A percentile compares a stretch with the other conserved stretches of the same genome.
These are phyloP conservation scores for Nymphalis urticae DNA, from an alignment of 2,888 invertebrate species.

Conservation along the genomic window DNA sequence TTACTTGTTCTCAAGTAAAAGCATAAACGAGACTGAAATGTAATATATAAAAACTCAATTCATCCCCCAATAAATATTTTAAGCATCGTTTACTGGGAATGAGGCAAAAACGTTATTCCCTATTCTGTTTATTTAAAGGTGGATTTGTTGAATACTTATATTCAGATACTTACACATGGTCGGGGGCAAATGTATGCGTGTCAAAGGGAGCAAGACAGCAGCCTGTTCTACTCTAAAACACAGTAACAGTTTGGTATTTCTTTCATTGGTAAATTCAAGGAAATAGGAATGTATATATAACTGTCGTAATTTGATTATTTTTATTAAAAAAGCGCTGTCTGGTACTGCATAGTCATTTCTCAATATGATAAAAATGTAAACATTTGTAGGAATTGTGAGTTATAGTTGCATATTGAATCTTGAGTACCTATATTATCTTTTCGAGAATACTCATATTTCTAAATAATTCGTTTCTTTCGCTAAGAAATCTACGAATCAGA, in stretches of 20 bases:
- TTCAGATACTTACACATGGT: conserved; percentile 56
- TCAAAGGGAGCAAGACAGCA: conserved; percentile 36
- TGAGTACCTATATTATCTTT: conserved; percentile 2
- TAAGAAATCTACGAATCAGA: conserved; percentile 78
- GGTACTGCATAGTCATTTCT: too few relatives aligned
- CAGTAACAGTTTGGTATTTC: background rate
- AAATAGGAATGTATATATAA: background rate
- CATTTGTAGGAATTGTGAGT: too few relatives aligned
- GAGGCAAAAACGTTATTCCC: conserved; percentile 76
- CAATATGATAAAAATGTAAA: too few relatives aligned
- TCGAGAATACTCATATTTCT: conserved; percentile 51
- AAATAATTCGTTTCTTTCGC: conserved; percentile 60
- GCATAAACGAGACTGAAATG: conserved; percentile 52
- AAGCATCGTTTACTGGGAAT: conserved; percentile 78
- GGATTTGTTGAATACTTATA: conserved; percentile 79
- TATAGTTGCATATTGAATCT: too few relatives aligned
- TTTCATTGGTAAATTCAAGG: conserved; percentile 9
- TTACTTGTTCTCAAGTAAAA: conserved; percentile 38
- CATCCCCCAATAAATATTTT: conserved; percentile 78
- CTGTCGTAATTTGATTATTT: conserved; percentile 4
- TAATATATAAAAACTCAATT: conserved; percentile 73
- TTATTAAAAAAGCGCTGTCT: background rate
- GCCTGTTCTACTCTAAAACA: conserved; percentile 22
- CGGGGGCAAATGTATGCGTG: conserved; percentile 40
- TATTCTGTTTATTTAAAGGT: conserved; percentile 79